These are phyloP conservation scores for Arctia plantaginis DNA, from an alignment of 2,888 invertebrate genomes.

Conservation along the genomic window DNA sequence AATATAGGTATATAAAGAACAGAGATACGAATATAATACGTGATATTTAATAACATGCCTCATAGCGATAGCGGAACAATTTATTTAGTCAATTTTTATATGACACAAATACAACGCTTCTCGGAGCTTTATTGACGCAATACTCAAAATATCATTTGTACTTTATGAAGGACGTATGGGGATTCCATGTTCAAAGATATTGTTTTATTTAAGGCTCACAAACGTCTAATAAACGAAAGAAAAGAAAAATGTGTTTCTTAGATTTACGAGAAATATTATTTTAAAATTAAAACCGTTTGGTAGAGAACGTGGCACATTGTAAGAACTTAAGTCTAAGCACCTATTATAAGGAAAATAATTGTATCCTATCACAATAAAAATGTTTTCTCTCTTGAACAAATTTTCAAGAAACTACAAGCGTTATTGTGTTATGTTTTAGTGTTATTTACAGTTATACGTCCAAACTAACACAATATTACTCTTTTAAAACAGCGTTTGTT, in stretches of 20 bases:
- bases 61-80: background rate
- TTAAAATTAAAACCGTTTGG: background rate
- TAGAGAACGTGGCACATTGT: background rate
- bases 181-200: background rate
- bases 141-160: background rate
- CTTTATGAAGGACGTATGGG: background rate
- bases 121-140: background rate
- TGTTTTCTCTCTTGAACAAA: background rate
- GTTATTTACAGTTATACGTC: background rate
- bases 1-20: background rate
- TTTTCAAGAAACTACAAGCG: background rate
- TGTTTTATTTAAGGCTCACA: background rate
- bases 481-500: background rate
- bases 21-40: background rate
- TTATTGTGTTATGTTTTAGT: background rate
- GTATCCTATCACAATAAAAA: background rate
- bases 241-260: background rate
- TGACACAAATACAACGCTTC: background rate
- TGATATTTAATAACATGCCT: background rate
- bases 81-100: slow-evolving; percentile 2
- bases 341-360: background rate
- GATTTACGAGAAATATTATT: background rate
- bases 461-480: background rate
- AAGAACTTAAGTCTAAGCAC: background rate
- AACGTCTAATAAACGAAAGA: background rate